phyloP scores from a whole-genome alignment of 2,888 invertebrate genomes.

The Brachyptera putata region DNA sequence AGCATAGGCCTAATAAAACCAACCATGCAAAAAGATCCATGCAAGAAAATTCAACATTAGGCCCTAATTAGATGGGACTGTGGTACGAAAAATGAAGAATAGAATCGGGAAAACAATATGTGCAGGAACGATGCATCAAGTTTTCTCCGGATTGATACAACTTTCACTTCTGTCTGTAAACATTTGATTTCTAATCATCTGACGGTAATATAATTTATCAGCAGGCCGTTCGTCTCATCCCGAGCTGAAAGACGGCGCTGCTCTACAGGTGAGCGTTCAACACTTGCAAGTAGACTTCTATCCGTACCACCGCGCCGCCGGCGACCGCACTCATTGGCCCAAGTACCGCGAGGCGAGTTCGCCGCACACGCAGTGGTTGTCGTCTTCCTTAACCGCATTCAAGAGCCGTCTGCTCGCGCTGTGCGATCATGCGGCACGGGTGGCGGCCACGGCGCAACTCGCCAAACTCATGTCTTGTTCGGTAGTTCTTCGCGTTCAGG shows the following conservation, averaged over 20 bases:
- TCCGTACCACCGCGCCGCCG: conserved; percentile 90
- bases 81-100: no score
- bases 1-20: no score
- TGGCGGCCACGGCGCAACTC: conserved; percentile 52
- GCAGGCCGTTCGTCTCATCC: conserved; percentile 83
- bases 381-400: conserved; percentile 76
- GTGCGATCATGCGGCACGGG: conserved; percentile 3
- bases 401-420: conserved; percentile 51
- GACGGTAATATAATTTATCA: no score
- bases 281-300: conserved; percentile 90
- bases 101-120: no score
- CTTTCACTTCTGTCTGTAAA: no score
- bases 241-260: conserved; percentile 82
- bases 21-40: no score
- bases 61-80: no score
- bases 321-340: conserved; percentile 86
- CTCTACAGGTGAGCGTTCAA: conserved; percentile 84
- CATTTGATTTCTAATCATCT: no score
- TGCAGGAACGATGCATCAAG: no score
- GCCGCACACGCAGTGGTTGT: conserved; percentile 81
- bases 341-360: conserved; percentile 74
- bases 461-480: conserved; percentile 90
- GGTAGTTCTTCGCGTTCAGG: conserved; percentile 82
- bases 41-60: no score
- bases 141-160: no score